Conservation (phyloP, 2,888 invertebrate species). For the Dusona sp. region DNA sequence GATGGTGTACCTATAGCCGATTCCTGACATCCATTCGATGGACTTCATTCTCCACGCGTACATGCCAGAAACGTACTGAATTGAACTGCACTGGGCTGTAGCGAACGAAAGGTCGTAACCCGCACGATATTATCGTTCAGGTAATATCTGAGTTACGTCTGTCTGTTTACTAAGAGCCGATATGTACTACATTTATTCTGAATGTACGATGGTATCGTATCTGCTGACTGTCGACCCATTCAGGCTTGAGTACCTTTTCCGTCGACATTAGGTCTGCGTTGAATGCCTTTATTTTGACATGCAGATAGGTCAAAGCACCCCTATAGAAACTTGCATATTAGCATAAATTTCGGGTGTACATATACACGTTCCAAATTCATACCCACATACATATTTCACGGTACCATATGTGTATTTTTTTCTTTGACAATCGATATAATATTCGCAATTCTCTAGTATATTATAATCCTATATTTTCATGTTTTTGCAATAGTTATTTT, state of each 20-base stretch:
- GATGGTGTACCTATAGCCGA: slow-evolving; percentile 46
- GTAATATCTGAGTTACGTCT: slow-evolving; percentile 6
- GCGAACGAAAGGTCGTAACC: slow-evolving; percentile 25
- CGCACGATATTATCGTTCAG: not conserved
- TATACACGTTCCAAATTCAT: slow-evolving; percentile 5
- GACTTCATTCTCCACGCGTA: slow-evolving; percentile 42
- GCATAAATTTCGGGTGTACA: slow-evolving; percentile 39
- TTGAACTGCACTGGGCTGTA: not conserved
- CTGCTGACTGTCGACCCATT: slow-evolving; percentile 37
- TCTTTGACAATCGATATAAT: not conserved
- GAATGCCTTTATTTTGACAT: slow-evolving; percentile 70
- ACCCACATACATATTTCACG: not conserved
- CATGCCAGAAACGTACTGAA: slow-evolving; percentile 19
- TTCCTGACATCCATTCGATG: slow-evolving; percentile 57
- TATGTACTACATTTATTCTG: slow-evolving; percentile 17
- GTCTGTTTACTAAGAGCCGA: not conserved
- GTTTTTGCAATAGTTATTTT: not conserved
- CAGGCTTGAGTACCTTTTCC: slow-evolving; percentile 51
- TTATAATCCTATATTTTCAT: not conserved
- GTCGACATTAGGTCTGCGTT: slow-evolving; percentile 59
- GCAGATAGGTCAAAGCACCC: slow-evolving; percentile 60
- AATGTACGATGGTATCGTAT: slow-evolving; percentile 41
- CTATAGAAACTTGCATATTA: slow-evolving; percentile 50
- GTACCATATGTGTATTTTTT: not conserved
- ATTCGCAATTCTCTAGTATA: not conserved